Evolutionary conservation across 2,797 vertebrate genomes (phyloP).

Genomic region (Takifugu ocellatus): DNA sequence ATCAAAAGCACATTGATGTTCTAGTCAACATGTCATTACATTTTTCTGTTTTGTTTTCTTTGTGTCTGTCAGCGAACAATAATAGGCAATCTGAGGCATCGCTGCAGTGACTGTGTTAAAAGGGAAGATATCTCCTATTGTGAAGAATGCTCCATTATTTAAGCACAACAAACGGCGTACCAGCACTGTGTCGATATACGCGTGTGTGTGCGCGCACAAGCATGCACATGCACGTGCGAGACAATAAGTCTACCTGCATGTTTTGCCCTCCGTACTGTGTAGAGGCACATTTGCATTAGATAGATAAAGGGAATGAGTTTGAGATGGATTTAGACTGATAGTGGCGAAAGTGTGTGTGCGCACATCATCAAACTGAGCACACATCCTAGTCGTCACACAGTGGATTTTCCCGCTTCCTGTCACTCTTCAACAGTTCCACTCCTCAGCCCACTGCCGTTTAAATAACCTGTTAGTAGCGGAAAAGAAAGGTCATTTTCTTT

Average conservation of each 20-base stretch:
- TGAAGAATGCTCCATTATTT: slow-evolving; percentile 47
- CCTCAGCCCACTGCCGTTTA: slow-evolving; percentile 26
- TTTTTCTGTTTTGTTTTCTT: slow-evolving; percentile 19
- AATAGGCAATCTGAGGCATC: slow-evolving; percentile 33
- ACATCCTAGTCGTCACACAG: slow-evolving; percentile 38
- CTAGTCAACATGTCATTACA: slow-evolving; percentile 1
- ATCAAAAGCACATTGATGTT: no score
- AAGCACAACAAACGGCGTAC: slow-evolving; percentile 43
- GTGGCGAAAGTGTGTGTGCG: slow-evolving; percentile 21
- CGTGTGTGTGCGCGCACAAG: not conserved
- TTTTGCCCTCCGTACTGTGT: slow-evolving; percentile 39
- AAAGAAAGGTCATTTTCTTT: slow-evolving; percentile 36
- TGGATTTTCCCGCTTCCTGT: slow-evolving; percentile 26
- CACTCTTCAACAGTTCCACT: slow-evolving; percentile 30
- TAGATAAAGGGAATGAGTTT: slow-evolving; percentile 70
- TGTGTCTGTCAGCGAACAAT: slow-evolving; percentile 33
- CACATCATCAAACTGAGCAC: slow-evolving; percentile 44
- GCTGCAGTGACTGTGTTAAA: slow-evolving; percentile 42
- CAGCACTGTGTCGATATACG: slow-evolving; percentile 43
- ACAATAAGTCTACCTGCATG: slow-evolving; percentile 18
- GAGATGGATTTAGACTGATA: slow-evolving; percentile 54
- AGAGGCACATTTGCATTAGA: slow-evolving; percentile 54
- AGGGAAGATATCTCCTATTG: slow-evolving; percentile 49
- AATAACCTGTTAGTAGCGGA: slow-evolving; percentile 36
- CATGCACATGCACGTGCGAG: not conserved